These are phyloP conservation scores for Danaus melanippus DNA, from an alignment of 1,140 invertebrate species.

Conservation along the genomic window DNA sequence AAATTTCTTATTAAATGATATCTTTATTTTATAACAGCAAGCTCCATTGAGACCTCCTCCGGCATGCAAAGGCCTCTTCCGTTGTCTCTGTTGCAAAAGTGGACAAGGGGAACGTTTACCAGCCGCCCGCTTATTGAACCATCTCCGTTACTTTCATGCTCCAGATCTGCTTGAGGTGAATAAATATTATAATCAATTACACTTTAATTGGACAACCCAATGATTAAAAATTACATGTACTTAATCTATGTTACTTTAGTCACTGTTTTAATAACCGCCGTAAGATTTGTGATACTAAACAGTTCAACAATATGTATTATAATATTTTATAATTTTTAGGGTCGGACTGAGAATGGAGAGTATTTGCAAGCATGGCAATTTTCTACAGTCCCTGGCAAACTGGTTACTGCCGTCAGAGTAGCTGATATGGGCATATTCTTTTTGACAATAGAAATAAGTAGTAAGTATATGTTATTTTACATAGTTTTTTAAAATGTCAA, in stretches of 20 bases:
- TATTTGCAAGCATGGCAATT: constrained; percentile 64
- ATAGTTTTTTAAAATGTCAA: background rate
- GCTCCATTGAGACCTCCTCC: constrained; percentile 32
- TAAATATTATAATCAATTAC: constrained; percentile 9
- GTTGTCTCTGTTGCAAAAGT: constrained; percentile 59
- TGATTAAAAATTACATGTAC: too few species aligned
- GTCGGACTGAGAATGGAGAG: constrained; percentile 55
- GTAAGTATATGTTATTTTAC: constrained; percentile 32
- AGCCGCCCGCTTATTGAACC: constrained; percentile 54
- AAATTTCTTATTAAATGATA: constrained; percentile 1
- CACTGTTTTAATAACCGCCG: too few species aligned
- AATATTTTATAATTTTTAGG: constrained; percentile 32
- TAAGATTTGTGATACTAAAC: too few species aligned
- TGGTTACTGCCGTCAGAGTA: constrained; percentile 54
- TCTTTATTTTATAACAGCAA: constrained; percentile 11
- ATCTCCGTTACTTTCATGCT: constrained; percentile 61
- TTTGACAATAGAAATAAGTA: constrained; percentile 54
- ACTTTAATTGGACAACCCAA: too few species aligned
- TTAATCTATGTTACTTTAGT: too few species aligned
- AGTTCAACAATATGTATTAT: background rate
- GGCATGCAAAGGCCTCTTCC: constrained; percentile 56
- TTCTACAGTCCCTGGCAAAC: constrained; percentile 46
- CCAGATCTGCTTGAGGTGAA: constrained; percentile 60
- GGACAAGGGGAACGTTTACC: constrained; percentile 46
- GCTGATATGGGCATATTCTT: constrained; percentile 63